Base-by-base conservation (phyloP, 2,888 invertebrate species). In the Melieria omissa region DNA sequence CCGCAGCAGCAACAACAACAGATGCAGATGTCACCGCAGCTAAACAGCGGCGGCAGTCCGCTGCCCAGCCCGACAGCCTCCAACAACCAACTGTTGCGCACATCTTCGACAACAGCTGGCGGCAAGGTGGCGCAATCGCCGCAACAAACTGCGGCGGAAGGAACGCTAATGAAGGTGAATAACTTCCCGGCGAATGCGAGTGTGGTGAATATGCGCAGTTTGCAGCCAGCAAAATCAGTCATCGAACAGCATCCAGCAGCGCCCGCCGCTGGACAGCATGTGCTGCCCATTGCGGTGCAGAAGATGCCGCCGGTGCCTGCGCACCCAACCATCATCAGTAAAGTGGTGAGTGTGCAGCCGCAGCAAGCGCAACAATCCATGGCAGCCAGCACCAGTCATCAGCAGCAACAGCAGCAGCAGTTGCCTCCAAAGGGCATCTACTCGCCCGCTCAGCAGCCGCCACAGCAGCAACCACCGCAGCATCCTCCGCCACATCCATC, bases 311-410 rank as follows among this genome's bases (percentile, higher is more conserved):
- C 83, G 5, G 76, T 82, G 71, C 80, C 83, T 5, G 78, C 82
- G 16, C 83, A 83, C 69, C 82, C 84, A 9, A 81, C 86, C 4
- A 83, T 85, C 52, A 83, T 84, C 5, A 86, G 83, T 71, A 85
- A 85, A 73, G 85, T 85, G 41, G 85, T 83, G 0, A 82, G 81
- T 0, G 84, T 85, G 63, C 84, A 84, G 69, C 83, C 84, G 4
- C 84, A 84, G 65, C 86, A 86, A 67, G 83, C 83, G 1, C 82
- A 83, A 9, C 82, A 83, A 63, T 77, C 81, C 0, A 77, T 81
- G 62, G 78, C 79, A 10, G 46, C 73, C n/a, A 16, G 70, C 46
- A 74, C 74, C 2, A 74, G 76, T 8, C 81, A 75, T 0, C 78
- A 79, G 4, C 79, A 76, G 10, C 65, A 65, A 29, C 29, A 12